These are phyloP conservation scores for Acanthosepion pharaonis DNA, from an alignment of 2,888 invertebrate genomes.

Conservation along the genomic window DNA sequence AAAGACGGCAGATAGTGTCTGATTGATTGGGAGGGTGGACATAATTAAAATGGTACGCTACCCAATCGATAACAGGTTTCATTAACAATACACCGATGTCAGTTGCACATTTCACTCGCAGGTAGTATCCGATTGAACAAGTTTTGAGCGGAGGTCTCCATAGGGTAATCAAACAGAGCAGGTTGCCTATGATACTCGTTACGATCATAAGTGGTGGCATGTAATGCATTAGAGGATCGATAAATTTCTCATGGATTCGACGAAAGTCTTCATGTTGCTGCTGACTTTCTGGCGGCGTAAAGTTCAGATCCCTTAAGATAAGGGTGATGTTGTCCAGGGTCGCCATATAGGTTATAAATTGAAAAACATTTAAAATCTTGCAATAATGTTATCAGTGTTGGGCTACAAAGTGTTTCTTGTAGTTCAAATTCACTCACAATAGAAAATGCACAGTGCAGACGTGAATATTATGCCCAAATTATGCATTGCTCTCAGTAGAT, in stretches of 20 bases:
- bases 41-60: background rate
- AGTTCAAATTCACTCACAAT: too few species aligned
- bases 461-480: too few species aligned
- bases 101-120: background rate
- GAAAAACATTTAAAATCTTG: too few species aligned
- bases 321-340: background rate
- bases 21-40: background rate
- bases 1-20: slow-evolving; percentile 3
- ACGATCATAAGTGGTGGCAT: background rate
- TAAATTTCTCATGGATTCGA: background rate
- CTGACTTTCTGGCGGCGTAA: background rate
- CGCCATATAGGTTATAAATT: background rate
- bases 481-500: too few species aligned
- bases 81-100: slow-evolving; percentile 16
- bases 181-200: background rate
- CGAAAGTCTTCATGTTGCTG: background rate
- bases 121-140: background rate
- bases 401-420: too few species aligned
- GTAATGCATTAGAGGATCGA: background rate
- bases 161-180: background rate
- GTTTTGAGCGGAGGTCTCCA: background rate
- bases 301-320: background rate
- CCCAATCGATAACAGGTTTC: slow-evolving; percentile 23
- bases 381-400: too few species aligned
- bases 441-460: too few species aligned